A percentile compares a stretch with the other conserved stretches of the same genome.
These are phyloP conservation scores for Cryptocephalus primarius DNA, from an alignment of 2,888 invertebrate species.

Conservation along the genomic window DNA sequence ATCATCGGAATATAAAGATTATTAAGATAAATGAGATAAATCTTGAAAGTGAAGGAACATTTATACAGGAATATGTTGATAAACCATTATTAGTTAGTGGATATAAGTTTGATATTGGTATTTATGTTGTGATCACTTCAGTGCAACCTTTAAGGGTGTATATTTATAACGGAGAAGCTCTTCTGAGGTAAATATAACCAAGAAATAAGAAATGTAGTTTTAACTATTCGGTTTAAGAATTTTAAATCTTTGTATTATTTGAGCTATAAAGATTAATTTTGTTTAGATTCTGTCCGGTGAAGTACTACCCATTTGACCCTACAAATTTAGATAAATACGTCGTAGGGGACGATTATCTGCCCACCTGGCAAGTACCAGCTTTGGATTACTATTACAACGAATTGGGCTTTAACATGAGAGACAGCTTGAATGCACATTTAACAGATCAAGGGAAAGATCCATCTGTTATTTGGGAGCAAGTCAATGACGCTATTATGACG, in stretches of 20 bases:
- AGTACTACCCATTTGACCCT: constrained; percentile 85
- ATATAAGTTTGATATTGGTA: constrained; percentile 93
- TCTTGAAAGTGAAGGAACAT: constrained; percentile 58
- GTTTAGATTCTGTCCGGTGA: constrained; percentile 72
- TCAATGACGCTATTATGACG: constrained; percentile 65
- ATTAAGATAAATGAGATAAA: constrained; percentile 61
- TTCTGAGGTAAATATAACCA: constrained; percentile 56
- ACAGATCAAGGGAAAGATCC: constrained; percentile 58
- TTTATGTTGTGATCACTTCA: constrained; percentile 86
- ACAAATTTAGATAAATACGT: constrained; percentile 78
- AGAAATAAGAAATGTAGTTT: too few relatives aligned
- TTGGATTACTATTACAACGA: constrained; percentile 57
- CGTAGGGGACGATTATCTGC: constrained; percentile 87
- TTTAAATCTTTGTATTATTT: not conserved
- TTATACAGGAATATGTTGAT: constrained; percentile 84
- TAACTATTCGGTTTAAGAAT: too few relatives aligned
- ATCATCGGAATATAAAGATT: constrained; percentile 79
- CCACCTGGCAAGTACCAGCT: constrained; percentile 85
- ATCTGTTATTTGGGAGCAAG: constrained; percentile 64
- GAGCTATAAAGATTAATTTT: not conserved
- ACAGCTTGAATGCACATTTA: constrained; percentile 71
- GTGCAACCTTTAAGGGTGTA: constrained; percentile 83
- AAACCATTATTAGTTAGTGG: constrained; percentile 85
- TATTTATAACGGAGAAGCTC: constrained; percentile 70
- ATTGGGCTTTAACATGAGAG: constrained; percentile 73